Percentiles rank a stretch among this genome's conserved stretches.
phyloP scores from a whole-genome alignment of 2,113 vertebrate species.

The Pluvialis apricaria region DNA sequence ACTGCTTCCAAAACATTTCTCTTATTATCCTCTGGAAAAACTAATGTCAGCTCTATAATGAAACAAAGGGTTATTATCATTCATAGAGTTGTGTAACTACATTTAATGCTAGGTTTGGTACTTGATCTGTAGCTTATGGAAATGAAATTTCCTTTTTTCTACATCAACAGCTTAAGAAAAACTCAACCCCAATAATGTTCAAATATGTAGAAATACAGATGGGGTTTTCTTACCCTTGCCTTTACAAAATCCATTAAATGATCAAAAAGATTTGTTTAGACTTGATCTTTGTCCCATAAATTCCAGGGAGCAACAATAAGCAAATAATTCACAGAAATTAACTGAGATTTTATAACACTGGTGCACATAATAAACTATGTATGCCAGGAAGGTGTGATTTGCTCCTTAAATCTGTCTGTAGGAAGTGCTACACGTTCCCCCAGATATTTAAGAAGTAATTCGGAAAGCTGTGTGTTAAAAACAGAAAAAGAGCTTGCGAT shows the following conservation, averaged over 20 bases:
- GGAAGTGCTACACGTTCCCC: not conserved
- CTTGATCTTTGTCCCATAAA: not conserved
- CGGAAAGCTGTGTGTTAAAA: not conserved
- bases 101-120: not conserved
- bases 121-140: not conserved
- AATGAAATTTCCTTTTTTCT: not conserved
- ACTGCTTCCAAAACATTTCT: conserved; percentile 1
- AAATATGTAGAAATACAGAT: not conserved
- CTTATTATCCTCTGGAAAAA: conserved; percentile 15
- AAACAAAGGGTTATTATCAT: conserved; percentile 15
- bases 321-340: conserved; percentile 18
- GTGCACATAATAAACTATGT: not conserved
- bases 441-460: not conserved
- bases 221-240: not conserved
- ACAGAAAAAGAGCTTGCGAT: not conserved
- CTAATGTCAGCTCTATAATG: not conserved
- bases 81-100: not conserved
- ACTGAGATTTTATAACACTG: not conserved
- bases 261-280: conserved; percentile 13
- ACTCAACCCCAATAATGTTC: not conserved
- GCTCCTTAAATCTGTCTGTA: not conserved
- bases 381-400: not conserved
- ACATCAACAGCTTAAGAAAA: not conserved
- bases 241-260: not conserved
- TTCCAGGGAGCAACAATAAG: not conserved